Evolutionary conservation across 2,888 invertebrate species (phyloP).

Genomic region (Pachliopta kotzebuea): DNA sequence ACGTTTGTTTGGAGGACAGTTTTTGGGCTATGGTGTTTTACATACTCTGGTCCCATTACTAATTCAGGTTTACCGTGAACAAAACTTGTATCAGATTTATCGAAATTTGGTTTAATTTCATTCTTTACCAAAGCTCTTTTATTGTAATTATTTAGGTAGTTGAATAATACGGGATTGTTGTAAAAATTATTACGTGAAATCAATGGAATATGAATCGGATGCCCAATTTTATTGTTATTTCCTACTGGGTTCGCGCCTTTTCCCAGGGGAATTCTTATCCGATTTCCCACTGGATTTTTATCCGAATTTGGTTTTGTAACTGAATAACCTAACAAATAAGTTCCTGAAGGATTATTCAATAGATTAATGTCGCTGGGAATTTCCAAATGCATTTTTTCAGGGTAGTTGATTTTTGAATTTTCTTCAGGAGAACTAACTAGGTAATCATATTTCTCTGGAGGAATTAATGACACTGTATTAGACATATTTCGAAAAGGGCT

Average conservation of each 20-base stretch:
- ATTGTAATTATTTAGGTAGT: conserved; percentile 5
- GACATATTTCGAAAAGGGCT: background rate
- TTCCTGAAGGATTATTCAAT: background rate
- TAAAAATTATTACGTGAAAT: background rate
- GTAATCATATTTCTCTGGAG: background rate
- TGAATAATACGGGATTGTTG: conserved; percentile 1
- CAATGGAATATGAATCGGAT: background rate
- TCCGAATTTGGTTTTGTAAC: background rate
- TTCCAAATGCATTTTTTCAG: background rate
- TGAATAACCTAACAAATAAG: background rate
- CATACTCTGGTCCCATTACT: background rate
- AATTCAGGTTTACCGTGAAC: background rate
- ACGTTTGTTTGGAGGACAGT: background rate
- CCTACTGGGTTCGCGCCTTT: background rate
- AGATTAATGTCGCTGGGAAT: background rate
- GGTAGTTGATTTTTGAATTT: background rate
- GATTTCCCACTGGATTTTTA: background rate
- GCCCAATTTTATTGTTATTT: background rate
- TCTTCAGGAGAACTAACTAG: background rate
- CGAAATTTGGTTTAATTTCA: background rate
- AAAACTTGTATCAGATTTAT: background rate
- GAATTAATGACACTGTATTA: background rate
- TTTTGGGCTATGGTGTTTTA: background rate
- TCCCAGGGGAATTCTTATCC: too few relatives aligned
- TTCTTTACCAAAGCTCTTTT: conserved; percentile 2